These are phyloP conservation scores for Spongia lamella DNA, from an alignment of 37 sponge, comb jelly and placozoan species.

Conservation along the genomic window DNA sequence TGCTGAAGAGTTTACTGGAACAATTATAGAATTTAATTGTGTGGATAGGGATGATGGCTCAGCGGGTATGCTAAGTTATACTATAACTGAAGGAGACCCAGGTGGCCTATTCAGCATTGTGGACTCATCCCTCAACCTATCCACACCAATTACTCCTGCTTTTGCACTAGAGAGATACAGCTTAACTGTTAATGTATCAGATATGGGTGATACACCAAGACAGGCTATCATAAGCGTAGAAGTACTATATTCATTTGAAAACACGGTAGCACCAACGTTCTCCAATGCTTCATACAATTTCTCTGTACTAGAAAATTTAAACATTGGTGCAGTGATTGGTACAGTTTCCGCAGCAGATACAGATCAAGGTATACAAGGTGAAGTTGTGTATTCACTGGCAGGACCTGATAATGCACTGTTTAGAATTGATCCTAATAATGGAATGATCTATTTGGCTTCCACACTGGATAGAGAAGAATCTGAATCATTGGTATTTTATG, in stretches of 20 bases:
- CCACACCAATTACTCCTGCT: conserved; percentile 6
- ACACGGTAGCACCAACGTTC: conserved; percentile 44
- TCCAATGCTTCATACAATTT: conserved; percentile 12
- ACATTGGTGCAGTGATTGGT: conserved; percentile 37
- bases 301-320: conserved; percentile 28
- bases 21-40: conserved; percentile 39
- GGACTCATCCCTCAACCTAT: conserved; percentile 7
- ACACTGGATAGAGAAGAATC: conserved; percentile 29
- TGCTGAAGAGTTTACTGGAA: conserved; percentile 9
- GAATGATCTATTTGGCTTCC: conserved; percentile 8
- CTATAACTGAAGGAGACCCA: conserved; percentile 29
- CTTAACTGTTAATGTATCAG: conserved; percentile 40
- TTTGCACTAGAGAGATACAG: conserved; percentile 19
- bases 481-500: conserved; percentile 11
- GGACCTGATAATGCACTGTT: conserved; percentile 3
- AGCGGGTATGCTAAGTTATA: conserved; percentile 39
- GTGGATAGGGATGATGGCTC: conserved; percentile 38
- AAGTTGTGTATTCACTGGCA: conserved; percentile 42
- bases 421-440: conserved; percentile 21
- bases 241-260: conserved; percentile 48
- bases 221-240: conserved; percentile 17
- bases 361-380: conserved; percentile 58
- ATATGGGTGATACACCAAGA: conserved; percentile 18
- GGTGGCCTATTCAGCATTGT: conserved; percentile 2
- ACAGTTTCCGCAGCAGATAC: conserved; percentile 48